Base-by-base conservation (phyloP, 2,113 vertebrate species). In the Nycticebus coucang region DNA sequence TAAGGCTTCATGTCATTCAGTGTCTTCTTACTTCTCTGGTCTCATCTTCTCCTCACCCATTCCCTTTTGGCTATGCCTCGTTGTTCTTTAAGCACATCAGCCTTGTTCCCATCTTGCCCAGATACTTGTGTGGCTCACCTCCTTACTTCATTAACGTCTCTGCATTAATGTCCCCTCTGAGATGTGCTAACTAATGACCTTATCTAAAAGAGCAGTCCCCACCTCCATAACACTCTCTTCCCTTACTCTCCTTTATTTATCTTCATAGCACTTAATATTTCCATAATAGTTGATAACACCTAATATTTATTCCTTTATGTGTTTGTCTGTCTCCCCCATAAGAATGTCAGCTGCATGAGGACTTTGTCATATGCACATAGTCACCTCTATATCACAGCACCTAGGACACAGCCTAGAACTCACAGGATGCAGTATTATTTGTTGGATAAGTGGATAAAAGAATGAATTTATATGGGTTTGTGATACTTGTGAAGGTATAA, bases 401-500 rank as follows among this genome's bases (percentile, higher is more conserved):
- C 71, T 78, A 68, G 17, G 21, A 78, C 26, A 24, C 30, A 78
- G 60, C 35, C 64, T 37, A 21, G 50, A 50, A 35, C 50, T 69
- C 59, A 35, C 17, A 84, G 79, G 68, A 59, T 22, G 59, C 33
- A 82, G 5, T 89, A 53, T 89, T 90, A 35, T 60, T 77, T 84
- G 22, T 82, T 75, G 22, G 68, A 14, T 55, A 45, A 80, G 30
- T 87, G 19, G 57, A 74, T 89, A 33, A 60, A 69, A 7, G 21
- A 69, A 84, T 89, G 35, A 84, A 83, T 89, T 77, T 57, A 74
- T 22, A 30, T 60, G 33, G 21, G 45, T 55, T 89, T 75, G n/a
- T 89, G 50, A 57, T 77, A 50, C 77, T 89, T 94, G 71, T 94
- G 87, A 94, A 60, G 30, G 30, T 78, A 0, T 68, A 84, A 89